phyloP scores from a whole-genome alignment of 1,140 invertebrate genomes.

The Eulimnadia texana region DNA sequence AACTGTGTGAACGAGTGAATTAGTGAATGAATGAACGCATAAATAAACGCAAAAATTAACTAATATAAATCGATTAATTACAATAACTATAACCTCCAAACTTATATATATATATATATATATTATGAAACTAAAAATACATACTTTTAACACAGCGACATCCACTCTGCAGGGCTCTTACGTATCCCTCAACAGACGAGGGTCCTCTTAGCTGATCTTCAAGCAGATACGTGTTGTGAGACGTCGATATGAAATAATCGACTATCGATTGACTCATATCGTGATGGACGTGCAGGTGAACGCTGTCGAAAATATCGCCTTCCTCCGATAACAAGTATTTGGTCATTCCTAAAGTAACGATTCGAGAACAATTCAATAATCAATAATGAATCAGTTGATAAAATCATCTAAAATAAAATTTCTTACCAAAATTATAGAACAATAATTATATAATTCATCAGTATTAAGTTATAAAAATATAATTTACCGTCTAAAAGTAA shows the following conservation, averaged over 20 bases:
- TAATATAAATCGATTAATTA: no score
- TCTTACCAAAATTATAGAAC: neutral
- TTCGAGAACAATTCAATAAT: no score
- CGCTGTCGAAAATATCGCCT: slow-evolving; percentile 42
- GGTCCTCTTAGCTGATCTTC: slow-evolving; percentile 38
- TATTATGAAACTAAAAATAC: no score
- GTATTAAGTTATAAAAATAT: no score
- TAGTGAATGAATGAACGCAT: no score
- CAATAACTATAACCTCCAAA: no score
- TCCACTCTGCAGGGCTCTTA: slow-evolving; percentile 28
- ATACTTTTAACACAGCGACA: slow-evolving; percentile 32
- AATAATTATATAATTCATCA: no score
- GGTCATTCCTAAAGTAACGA: slow-evolving; percentile 49
- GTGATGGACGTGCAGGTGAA: slow-evolving; percentile 34
- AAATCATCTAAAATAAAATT: neutral
- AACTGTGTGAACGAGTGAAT: no score
- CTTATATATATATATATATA: no score
- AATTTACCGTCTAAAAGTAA: slow-evolving; percentile 43
- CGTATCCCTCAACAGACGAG: slow-evolving; percentile 35
- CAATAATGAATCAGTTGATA: neutral
- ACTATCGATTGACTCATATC: slow-evolving; percentile 43
- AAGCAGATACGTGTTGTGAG: slow-evolving; percentile 44
- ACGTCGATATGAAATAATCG: slow-evolving; percentile 47
- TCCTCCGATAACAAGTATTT: slow-evolving; percentile 40
- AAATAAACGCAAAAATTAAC: no score